A percentile compares a stretch with the other conserved stretches of the same genome.
Conservation (phyloP, 2,113 vertebrate species). For the Onychostruthus taczanowskii region DNA sequence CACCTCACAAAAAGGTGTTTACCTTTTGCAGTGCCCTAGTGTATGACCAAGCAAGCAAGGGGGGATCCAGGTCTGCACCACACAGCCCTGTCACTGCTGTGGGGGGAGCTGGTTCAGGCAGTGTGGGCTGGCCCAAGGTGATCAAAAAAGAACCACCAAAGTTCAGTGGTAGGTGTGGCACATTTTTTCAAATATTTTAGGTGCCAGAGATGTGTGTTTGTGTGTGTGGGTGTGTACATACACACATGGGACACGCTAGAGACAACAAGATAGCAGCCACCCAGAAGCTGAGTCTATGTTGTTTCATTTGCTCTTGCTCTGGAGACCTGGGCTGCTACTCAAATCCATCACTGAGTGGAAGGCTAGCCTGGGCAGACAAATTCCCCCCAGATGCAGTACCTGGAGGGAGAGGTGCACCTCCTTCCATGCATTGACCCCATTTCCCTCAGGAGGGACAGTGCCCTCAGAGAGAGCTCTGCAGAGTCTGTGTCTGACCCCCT, state of each 20-base stretch:
- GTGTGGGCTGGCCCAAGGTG: rapidly evolving
- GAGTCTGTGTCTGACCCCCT: background rate
- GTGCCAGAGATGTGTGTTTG: rapidly evolving
- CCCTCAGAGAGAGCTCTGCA: background rate
- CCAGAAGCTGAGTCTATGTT: rapidly evolving
- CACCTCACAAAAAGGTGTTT: background rate
- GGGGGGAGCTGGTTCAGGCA: background rate
- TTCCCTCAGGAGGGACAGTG: background rate
- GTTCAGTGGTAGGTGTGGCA: background rate
- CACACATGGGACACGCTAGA: no score
- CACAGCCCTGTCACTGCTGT: no score
- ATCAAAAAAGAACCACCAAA: background rate
- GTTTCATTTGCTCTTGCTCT: background rate
- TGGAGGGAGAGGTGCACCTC: background rate
- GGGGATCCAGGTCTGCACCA: background rate
- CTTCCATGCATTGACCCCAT: background rate
- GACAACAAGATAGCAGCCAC: background rate
- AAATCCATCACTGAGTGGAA: background rate
- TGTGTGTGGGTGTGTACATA: background rate
- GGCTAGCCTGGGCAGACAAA: background rate
- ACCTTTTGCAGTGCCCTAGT: background rate
- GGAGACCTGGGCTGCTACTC: background rate
- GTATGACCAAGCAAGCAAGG: background rate
- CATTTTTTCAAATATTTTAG: background rate
- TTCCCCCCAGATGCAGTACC: background rate